Evolutionary conservation across 2,797 vertebrate species (phyloP).

Genomic region (Sebastes diploproa): DNA sequence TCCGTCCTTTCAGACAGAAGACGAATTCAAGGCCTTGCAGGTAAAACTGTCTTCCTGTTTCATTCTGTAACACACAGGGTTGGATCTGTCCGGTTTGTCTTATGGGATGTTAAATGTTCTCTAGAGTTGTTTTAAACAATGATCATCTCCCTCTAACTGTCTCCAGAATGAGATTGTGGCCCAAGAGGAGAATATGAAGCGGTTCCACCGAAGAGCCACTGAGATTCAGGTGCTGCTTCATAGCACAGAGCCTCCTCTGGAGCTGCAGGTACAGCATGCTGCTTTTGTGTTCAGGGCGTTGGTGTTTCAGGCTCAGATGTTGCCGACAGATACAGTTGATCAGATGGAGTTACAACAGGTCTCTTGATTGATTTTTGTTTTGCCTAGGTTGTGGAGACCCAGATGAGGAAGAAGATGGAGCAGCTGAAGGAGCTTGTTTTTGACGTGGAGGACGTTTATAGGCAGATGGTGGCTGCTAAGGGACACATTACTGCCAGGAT

Average conservation of each 20-base stretch:
- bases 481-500: constrained; percentile 60
- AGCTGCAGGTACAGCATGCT: constrained; percentile 87
- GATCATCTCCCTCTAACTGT: background rate
- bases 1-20: constrained; percentile 73
- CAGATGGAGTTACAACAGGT: background rate
- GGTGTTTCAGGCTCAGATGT: background rate
- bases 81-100: background rate
- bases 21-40: constrained; percentile 81
- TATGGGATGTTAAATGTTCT: background rate
- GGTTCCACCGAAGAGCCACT: constrained; percentile 80
- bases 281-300: background rate
- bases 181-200: constrained; percentile 84
- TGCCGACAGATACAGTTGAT: background rate
- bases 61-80: background rate
- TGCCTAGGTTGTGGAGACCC: constrained; percentile 76
- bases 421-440: constrained; percentile 75
- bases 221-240: constrained; percentile 89
- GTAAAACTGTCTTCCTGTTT: constrained; percentile 66
- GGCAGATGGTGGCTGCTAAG: constrained; percentile 61
- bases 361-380: background rate
- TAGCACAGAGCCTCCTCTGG: constrained; percentile 85
- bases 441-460: constrained; percentile 72
- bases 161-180: constrained; percentile 82
- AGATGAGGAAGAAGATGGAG: constrained; percentile 74
- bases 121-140: background rate